These are phyloP conservation scores for Esperia sulphurella DNA, from an alignment of 2,888 invertebrate genomes.

Conservation along the genomic window DNA sequence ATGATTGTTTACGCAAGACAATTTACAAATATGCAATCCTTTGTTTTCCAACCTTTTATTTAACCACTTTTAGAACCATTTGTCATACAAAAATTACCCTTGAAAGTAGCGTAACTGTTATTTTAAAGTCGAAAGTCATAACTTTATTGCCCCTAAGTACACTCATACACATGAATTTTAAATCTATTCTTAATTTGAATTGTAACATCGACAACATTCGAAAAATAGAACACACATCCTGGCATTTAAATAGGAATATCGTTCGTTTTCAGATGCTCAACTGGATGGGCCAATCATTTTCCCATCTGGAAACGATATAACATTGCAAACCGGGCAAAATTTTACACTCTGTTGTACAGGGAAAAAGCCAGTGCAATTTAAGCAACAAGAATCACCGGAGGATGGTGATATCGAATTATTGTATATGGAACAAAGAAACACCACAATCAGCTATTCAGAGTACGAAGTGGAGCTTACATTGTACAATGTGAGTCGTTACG, in stretches of 20 bases:
- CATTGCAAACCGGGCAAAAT: slow-evolving; percentile 60
- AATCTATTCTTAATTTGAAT: too few relatives aligned
- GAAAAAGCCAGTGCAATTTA: slow-evolving; percentile 43
- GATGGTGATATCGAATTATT: slow-evolving; percentile 38
- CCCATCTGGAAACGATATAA: slow-evolving; percentile 50
- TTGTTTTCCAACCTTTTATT: too few relatives aligned
- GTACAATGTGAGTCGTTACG: slow-evolving; percentile 54
- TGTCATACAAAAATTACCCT: too few relatives aligned
- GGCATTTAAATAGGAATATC: slow-evolving; percentile 2
- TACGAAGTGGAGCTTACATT: slow-evolving; percentile 64
- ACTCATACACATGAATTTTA: background rate
- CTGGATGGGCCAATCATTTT: slow-evolving; percentile 53
- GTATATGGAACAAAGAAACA: slow-evolving; percentile 24
- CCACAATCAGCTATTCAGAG: slow-evolving; percentile 18
- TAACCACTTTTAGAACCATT: too few relatives aligned
- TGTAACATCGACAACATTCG: too few relatives aligned
- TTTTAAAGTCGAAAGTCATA: too few relatives aligned
- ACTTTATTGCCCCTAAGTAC: too few relatives aligned
- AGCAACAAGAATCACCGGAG: slow-evolving; percentile 56
- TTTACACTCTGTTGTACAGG: slow-evolving; percentile 57
- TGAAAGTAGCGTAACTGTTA: too few relatives aligned
- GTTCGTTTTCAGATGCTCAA: slow-evolving; percentile 61
- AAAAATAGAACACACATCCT: too few relatives aligned
- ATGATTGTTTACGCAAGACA: too few relatives aligned
- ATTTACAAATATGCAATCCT: too few relatives aligned